A percentile compares a stretch with the other conserved stretches of the same genome.
Conservation (phyloP, 2,113 vertebrate species). For the Pterocles gutturalis region DNA sequence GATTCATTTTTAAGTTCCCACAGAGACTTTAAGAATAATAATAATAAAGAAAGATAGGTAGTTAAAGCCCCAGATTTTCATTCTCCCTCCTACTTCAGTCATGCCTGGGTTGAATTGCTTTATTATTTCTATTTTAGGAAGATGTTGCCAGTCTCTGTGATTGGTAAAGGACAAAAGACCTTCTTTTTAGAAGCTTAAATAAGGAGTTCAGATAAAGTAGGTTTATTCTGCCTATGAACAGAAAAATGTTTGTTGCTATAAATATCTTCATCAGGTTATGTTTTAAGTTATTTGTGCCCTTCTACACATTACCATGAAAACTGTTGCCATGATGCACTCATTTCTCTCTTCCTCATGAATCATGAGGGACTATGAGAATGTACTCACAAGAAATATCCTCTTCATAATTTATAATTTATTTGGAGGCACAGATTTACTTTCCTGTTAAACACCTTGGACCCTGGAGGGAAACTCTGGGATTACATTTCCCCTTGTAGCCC, state of each 20-base stretch:
- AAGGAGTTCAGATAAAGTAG: background rate
- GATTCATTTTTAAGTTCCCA: background rate
- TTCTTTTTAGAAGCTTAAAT: background rate
- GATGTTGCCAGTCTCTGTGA: background rate
- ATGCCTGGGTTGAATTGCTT: background rate
- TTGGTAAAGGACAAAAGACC: background rate
- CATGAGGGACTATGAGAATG: background rate
- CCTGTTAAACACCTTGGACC: background rate
- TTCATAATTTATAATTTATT: background rate
- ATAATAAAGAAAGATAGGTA: background rate
- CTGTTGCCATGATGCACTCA: background rate
- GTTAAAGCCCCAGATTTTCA: background rate
- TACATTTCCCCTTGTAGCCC: background rate
- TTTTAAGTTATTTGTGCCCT: background rate
- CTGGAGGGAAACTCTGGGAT: background rate
- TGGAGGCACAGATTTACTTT: background rate
- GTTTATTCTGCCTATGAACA: background rate
- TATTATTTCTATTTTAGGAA: background rate
- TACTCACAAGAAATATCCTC: background rate
- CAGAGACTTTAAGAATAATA: background rate
- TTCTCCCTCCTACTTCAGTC: background rate
- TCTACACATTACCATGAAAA: background rate
- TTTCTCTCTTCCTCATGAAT: background rate
- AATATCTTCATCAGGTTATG: background rate
- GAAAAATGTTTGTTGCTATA: background rate